These are phyloP conservation scores for Strix aluco DNA, from an alignment of 2,113 vertebrate genomes.

Conservation along the genomic window DNA sequence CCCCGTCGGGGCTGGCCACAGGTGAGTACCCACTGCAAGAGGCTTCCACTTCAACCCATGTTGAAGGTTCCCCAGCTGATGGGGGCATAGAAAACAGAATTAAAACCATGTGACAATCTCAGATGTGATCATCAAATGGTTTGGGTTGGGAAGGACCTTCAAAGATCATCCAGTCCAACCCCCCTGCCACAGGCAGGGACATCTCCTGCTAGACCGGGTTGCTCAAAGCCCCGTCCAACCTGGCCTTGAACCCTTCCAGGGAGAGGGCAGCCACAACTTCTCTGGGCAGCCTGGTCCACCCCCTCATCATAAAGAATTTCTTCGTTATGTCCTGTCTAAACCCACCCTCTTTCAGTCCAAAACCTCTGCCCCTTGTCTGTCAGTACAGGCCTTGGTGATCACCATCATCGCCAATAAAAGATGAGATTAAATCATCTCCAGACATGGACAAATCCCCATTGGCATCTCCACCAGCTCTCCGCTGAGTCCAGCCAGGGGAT, in stretches of 20 bases:
- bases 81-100: neutral
- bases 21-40: neutral
- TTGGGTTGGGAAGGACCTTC: neutral
- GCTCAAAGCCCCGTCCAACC: accelerated
- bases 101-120: neutral
- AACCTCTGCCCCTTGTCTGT: no score
- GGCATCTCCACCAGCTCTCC: no score
- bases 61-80: neutral
- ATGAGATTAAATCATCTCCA: no score
- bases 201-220: accelerated
- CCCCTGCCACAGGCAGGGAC: accelerated
- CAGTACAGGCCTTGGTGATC: no score
- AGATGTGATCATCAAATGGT: no score
- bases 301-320: no score
- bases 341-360: no score
- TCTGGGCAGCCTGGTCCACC: neutral
- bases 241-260: neutral
- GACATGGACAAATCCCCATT: no score
- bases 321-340: no score
- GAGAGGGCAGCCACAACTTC: neutral
- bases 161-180: neutral
- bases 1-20: neutral
- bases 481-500: no score
- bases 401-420: no score
- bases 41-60: neutral